Evolutionary conservation across 2,888 invertebrate species (phyloP).

Genomic region (Cepaea hortensis): DNA sequence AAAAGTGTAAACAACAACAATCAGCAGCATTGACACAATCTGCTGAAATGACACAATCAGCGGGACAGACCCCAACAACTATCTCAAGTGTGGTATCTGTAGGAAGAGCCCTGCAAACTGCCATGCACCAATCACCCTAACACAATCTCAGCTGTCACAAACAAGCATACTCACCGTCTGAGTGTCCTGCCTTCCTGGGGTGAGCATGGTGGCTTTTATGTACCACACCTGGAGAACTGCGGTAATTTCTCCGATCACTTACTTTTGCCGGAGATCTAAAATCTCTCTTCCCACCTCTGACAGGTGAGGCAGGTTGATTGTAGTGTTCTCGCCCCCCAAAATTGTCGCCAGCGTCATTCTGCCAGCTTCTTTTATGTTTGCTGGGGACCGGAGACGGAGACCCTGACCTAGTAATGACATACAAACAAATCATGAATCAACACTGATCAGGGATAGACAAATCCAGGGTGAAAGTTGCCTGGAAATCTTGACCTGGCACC

Average conservation of each 20-base stretch:
- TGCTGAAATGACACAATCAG: no score
- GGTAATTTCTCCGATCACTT: constrained; percentile 11
- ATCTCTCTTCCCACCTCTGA: constrained; percentile 23
- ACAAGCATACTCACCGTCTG: no score
- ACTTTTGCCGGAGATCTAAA: constrained; percentile 28
- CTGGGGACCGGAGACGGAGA: constrained; percentile 36
- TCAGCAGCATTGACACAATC: no score
- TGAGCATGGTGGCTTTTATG: constrained; percentile 27
- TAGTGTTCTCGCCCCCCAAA: neutral
- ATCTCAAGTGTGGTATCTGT: no score
- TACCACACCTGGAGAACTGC: neutral
- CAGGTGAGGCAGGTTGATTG: constrained; percentile 20
- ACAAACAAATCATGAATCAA: no score
- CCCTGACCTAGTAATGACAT: neutral
- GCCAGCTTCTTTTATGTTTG: constrained; percentile 47
- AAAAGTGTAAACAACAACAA: no score
- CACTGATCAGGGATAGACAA: no score
- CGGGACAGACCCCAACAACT: no score
- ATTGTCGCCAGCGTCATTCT: constrained; percentile 3
- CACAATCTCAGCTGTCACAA: no score
- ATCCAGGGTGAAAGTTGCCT: no score
- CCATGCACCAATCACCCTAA: neutral
- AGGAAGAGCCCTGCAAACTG: neutral
- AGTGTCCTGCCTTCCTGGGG: neutral
- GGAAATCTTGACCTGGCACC: no score